These are phyloP conservation scores for Sphaerophoria taeniata DNA, from an alignment of 2,888 invertebrate species.

Conservation along the genomic window DNA sequence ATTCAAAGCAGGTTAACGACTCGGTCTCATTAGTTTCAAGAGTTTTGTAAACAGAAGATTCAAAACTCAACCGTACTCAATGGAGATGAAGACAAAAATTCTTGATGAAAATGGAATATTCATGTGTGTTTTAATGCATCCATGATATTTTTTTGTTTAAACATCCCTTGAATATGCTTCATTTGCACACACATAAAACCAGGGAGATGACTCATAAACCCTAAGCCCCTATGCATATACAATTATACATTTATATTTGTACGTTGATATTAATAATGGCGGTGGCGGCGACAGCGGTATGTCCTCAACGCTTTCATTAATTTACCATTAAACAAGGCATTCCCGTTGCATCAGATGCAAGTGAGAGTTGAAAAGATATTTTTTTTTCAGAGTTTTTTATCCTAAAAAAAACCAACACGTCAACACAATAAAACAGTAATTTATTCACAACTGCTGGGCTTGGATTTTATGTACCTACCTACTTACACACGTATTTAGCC, in stretches of 20 bases:
- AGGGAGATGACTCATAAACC: conserved; percentile 29
- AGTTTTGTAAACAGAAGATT: conserved; percentile 34
- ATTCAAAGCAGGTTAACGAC: conserved; percentile 16
- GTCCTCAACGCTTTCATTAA: conserved; percentile 33
- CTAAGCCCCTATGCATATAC: neutral
- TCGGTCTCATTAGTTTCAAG: conserved; percentile 52
- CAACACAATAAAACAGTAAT: neutral
- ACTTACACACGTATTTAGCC: too few relatives aligned
- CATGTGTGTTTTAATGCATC: conserved; percentile 25
- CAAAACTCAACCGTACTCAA: conserved; percentile 9
- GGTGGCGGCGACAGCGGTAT: neutral
- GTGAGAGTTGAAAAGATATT: neutral
- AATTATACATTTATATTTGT: too few relatives aligned
- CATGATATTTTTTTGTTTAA: conserved; percentile 8
- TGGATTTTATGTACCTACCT: too few relatives aligned
- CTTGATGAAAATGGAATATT: conserved; percentile 44
- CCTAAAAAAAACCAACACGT: neutral
- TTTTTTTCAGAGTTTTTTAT: neutral
- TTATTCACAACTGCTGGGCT: neutral
- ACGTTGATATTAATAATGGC: conserved; percentile 32
- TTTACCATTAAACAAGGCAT: conserved; percentile 36
- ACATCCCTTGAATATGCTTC: conserved; percentile 42
- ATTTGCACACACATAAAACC: conserved; percentile 25
- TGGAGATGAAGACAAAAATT: conserved; percentile 12
- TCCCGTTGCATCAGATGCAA: conserved; percentile 17